Conservation (phyloP, 2,113 vertebrate genomes). For the Charadrius vociferus region DNA sequence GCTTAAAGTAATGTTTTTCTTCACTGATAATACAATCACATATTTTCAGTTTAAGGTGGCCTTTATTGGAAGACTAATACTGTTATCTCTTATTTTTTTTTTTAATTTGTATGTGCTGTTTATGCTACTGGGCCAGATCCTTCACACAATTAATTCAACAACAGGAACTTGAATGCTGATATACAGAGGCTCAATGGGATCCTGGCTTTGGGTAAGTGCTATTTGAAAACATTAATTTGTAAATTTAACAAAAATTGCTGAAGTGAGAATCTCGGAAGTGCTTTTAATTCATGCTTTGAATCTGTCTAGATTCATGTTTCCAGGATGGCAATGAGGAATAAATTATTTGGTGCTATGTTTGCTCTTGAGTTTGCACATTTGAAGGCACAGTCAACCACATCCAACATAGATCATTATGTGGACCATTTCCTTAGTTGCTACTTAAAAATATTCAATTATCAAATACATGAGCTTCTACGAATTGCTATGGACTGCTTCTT, state of each 20-base stretch:
- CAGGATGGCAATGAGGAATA: rapidly evolving
- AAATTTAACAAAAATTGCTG: neutral
- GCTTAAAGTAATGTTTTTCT: neutral
- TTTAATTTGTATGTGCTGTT: neutral
- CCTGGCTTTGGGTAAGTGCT: neutral
- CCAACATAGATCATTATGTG: neutral
- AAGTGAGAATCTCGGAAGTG: neutral
- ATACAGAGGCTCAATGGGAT: neutral
- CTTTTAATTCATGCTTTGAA: neutral
- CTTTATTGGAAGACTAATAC: neutral
- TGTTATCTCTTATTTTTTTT: neutral
- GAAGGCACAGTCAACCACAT: neutral
- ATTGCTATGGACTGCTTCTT: neutral
- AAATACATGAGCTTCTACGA: neutral
- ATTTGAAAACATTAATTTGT: neutral
- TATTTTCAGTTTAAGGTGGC: neutral
- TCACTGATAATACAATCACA: neutral
- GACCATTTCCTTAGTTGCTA: neutral
- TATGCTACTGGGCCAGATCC: neutral
- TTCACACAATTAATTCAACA: neutral
- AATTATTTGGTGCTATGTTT: neutral
- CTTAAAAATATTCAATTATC: neutral
- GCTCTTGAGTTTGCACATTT: neutral
- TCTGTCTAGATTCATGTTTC: neutral
- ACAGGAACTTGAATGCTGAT: neutral